phyloP scores from a whole-genome alignment of 2,888 invertebrate species.

The Drosophila parthenogenetica region DNA sequence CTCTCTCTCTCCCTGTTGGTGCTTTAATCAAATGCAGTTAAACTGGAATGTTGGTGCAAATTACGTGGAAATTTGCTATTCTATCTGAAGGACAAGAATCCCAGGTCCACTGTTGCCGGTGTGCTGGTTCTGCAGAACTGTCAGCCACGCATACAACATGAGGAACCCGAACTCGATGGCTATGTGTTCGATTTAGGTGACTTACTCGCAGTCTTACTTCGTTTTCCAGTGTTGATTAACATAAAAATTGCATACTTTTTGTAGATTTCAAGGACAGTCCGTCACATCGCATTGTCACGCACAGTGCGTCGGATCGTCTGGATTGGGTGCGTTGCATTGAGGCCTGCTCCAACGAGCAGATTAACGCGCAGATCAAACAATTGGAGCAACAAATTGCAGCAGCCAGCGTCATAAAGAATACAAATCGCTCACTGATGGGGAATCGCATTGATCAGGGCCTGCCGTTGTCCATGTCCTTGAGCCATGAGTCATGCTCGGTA shows the following conservation, averaged over 20 bases:
- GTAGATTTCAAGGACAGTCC: constrained; percentile 93
- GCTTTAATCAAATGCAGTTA: constrained; percentile 86
- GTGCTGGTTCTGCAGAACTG: constrained; percentile 95
- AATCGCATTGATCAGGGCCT: constrained; percentile 86
- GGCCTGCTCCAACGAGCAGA: constrained; percentile 92
- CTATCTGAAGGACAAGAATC: constrained; percentile 95
- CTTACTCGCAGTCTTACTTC: no score
- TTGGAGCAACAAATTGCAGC: constrained; percentile 86
- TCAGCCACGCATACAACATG: constrained; percentile 88
- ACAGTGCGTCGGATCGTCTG: constrained; percentile 92
- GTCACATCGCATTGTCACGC: constrained; percentile 92
- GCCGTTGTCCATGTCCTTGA: constrained; percentile 86
- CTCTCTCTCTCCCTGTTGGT: constrained; percentile 1
- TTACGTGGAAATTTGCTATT: constrained; percentile 96
- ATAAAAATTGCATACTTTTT: background rate
- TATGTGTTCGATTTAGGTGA: constrained; percentile 93
- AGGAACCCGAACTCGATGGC: constrained; percentile 88
- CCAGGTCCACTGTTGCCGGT: constrained; percentile 94
- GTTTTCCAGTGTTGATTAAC: no score
- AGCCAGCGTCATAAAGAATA: constrained; percentile 17
- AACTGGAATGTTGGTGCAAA: constrained; percentile 94
- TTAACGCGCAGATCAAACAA: constrained; percentile 90
- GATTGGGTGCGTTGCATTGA: constrained; percentile 94
- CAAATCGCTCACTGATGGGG: constrained; percentile 64
- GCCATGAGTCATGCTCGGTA: constrained; percentile 2